Conservation (phyloP, 1,140 invertebrate genomes). For the Drosophila oshimai region DNA sequence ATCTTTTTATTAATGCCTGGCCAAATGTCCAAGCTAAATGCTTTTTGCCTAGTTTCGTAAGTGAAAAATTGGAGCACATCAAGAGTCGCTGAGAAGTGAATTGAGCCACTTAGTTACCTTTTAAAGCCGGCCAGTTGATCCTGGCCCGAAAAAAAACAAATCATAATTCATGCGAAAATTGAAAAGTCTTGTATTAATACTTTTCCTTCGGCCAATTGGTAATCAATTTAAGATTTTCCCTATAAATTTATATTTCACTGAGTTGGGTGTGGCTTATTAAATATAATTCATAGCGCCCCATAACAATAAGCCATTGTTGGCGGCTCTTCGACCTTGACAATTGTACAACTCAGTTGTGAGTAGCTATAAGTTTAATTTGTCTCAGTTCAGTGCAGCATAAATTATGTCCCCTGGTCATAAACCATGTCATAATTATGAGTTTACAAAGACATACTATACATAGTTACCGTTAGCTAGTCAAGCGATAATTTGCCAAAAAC, state of each 20-base stretch:
- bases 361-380: constrained; percentile 20
- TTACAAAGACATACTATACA: background rate
- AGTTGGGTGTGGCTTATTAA: constrained; percentile 9
- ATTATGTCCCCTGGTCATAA: constrained; percentile 28
- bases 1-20: constrained; percentile 59
- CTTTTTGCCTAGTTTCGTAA: constrained; percentile 52
- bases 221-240: constrained; percentile 18
- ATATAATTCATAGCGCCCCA: constrained; percentile 22
- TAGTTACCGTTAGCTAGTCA: constrained; percentile 46
- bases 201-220: background rate
- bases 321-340: constrained; percentile 30
- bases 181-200: constrained; percentile 28
- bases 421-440: constrained; percentile 30
- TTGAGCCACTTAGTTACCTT: constrained; percentile 53
- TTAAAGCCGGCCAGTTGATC: constrained; percentile 22
- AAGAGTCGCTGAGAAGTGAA: constrained; percentile 34
- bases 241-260: background rate
- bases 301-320: constrained; percentile 50
- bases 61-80: constrained; percentile 51
- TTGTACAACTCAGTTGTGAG: constrained; percentile 12
- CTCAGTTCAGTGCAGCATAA: constrained; percentile 15
- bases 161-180: constrained; percentile 23
- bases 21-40: constrained; percentile 31
- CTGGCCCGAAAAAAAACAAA: background rate
- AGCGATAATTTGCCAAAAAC: constrained; percentile 63